Conservation (phyloP, 2,797 vertebrate genomes). For the Amblyopsis hoosieri region DNA sequence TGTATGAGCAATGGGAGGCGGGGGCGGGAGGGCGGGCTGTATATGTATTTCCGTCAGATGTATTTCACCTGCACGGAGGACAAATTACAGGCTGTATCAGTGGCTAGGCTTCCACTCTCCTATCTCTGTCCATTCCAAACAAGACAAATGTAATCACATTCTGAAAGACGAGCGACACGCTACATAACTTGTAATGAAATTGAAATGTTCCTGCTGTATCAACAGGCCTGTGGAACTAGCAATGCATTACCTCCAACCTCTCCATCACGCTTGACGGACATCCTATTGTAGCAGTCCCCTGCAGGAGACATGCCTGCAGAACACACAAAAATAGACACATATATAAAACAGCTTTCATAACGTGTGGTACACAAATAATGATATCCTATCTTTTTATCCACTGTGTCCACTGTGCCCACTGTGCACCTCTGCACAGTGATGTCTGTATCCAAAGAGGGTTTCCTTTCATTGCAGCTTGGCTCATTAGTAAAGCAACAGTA, state of each 20-base stretch:
- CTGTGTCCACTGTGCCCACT: conserved; percentile 2
- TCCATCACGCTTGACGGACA: conserved; percentile 21
- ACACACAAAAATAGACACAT: conserved; percentile 53
- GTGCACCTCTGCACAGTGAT: conserved; percentile 9
- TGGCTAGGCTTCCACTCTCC: background rate
- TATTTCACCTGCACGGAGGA: background rate
- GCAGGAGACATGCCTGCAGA: conserved; percentile 21
- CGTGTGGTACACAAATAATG: conserved; percentile 42
- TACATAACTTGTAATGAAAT: conserved; percentile 11
- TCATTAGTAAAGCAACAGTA: conserved; percentile 14
- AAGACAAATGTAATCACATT: conserved; percentile 26
- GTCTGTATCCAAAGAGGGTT: background rate
- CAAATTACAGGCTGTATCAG: conserved; percentile 13
- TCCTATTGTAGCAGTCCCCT: conserved; percentile 27
- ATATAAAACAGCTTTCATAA: conserved; percentile 55
- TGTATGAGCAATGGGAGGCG: too few species aligned
- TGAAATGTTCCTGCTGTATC: conserved; percentile 19
- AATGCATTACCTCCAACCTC: conserved; percentile 33
- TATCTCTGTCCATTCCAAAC: conserved; percentile 26
- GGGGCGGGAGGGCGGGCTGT: too few species aligned
- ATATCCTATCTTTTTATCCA: conserved; percentile 27
- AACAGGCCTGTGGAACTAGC: conserved; percentile 17
- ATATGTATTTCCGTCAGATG: conserved; percentile 1
- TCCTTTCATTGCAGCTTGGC: conserved; percentile 1
- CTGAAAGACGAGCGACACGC: conserved; percentile 15